Percentiles rank a stretch among this genome's conserved stretches.
phyloP scores from a whole-genome alignment of 1,140 invertebrate genomes.

The Cyrtorhinus lividipennis region DNA sequence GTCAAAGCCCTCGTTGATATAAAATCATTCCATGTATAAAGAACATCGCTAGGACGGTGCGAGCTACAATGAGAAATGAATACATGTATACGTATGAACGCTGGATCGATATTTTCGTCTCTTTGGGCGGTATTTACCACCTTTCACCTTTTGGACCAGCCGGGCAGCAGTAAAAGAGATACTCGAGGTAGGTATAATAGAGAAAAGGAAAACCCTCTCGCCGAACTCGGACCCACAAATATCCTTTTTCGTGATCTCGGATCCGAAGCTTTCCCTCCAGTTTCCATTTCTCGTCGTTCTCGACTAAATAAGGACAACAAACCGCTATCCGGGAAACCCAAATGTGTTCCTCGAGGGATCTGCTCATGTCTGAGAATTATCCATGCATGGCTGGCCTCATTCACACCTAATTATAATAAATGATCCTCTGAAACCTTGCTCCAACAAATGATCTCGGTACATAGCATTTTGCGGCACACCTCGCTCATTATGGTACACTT shows the following conservation, averaged over 20 bases:
- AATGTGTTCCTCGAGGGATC: background rate
- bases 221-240: background rate
- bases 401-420: background rate
- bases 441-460: background rate
- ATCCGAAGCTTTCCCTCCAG: background rate
- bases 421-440: background rate
- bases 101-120: background rate
- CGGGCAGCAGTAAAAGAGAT: background rate
- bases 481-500: background rate
- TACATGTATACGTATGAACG: background rate
- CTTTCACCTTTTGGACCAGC: background rate
- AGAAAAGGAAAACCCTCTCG: background rate
- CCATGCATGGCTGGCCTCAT: background rate
- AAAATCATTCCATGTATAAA: too few relatives aligned
- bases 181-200: background rate
- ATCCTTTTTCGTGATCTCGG: background rate
- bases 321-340: background rate
- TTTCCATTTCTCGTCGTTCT: background rate
- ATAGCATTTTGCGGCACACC: background rate
- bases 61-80: too few relatives aligned
- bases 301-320: background rate
- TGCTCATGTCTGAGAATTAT: background rate
- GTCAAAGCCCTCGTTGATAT: too few relatives aligned
- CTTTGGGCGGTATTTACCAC: background rate
- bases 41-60: too few relatives aligned